Evolutionary conservation across 2,797 vertebrate species (phyloP).

Genomic region (Xenopus petersii): DNA sequence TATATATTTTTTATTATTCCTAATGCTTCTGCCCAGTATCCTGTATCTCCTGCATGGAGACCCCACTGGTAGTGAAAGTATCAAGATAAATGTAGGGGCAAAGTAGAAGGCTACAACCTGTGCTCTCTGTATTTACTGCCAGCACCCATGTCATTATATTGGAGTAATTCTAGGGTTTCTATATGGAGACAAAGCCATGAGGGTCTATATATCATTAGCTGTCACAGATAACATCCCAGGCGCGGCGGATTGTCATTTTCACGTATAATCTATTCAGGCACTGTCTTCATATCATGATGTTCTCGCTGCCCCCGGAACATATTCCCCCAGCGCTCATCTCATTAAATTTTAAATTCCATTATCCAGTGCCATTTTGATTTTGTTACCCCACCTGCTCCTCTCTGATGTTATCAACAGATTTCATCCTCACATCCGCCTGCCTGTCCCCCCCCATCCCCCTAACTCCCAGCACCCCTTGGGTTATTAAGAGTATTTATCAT

Average conservation of each 20-base stretch:
- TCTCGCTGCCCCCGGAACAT: not conserved
- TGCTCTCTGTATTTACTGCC: no score
- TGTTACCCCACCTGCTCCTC: not conserved
- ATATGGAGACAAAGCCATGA: no score
- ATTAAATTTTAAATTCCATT: slow-evolving; percentile 15
- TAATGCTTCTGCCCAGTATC: no score
- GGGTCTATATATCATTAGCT: no score
- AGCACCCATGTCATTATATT: no score
- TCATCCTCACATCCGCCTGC: not conserved
- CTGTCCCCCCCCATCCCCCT: no score
- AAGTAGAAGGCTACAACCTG: no score
- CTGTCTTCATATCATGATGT: not conserved
- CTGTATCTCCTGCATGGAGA: no score
- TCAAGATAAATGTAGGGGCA: no score
- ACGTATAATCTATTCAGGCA: not conserved
- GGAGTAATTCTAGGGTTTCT: no score
- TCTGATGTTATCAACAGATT: not conserved
- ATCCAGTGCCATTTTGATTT: not conserved
- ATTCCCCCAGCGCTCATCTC: not conserved
- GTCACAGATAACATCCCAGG: not conserved
- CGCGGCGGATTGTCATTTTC: not conserved
- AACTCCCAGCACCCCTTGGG: not conserved
- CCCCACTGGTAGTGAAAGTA: no score
- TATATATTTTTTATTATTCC: no score
- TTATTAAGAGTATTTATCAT: slow-evolving; percentile 12